Percentiles rank a stretch among this genome's conserved stretches.
Evolutionary conservation across 2,888 invertebrate species (phyloP).

Genomic region (Caenorhabditis japonica): DNA sequence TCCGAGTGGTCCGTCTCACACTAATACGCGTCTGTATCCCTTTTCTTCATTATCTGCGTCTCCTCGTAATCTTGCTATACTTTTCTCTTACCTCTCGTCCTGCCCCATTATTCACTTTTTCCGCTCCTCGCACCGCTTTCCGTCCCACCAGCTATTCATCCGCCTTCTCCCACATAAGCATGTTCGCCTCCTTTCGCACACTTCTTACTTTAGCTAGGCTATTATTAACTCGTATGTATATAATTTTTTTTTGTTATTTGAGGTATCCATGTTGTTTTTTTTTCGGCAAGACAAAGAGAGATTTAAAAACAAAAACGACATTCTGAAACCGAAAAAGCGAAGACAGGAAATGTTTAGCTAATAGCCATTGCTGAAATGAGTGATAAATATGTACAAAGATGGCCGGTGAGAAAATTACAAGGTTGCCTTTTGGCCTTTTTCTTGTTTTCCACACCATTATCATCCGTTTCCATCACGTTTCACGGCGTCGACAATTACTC

Average conservation of each 20-base stretch:
- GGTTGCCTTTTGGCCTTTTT: neutral
- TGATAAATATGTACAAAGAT: no score
- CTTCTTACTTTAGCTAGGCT: neutral
- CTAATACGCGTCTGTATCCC: constrained; percentile 23
- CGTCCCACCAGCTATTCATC: constrained; percentile 17
- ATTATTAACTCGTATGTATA: neutral
- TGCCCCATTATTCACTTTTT: constrained; percentile 33
- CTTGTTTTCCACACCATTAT: constrained; percentile 11
- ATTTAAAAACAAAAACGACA: no score
- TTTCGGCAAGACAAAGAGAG: no score
- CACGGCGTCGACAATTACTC: constrained; percentile 28
- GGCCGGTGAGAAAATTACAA: constrained; percentile 15
- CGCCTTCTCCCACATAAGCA: constrained; percentile 15
- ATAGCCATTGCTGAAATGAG: no score
- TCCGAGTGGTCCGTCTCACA: constrained; percentile 4
- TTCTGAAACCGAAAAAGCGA: no score
- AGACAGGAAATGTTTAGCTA: no score
- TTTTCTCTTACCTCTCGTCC: neutral
- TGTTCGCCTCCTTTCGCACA: constrained; percentile 1
- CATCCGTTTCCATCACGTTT: constrained; percentile 35
- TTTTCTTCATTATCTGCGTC: constrained; percentile 6
- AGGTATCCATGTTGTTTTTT: no score
- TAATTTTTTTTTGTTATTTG: no score
- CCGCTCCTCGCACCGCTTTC: constrained; percentile 30
- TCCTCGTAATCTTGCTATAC: neutral